Evolutionary conservation across 2,113 vertebrate genomes (phyloP), one percentile per base, ranked within the genome.

Genomic region (Mesoclemmys tuberculata): DNA sequence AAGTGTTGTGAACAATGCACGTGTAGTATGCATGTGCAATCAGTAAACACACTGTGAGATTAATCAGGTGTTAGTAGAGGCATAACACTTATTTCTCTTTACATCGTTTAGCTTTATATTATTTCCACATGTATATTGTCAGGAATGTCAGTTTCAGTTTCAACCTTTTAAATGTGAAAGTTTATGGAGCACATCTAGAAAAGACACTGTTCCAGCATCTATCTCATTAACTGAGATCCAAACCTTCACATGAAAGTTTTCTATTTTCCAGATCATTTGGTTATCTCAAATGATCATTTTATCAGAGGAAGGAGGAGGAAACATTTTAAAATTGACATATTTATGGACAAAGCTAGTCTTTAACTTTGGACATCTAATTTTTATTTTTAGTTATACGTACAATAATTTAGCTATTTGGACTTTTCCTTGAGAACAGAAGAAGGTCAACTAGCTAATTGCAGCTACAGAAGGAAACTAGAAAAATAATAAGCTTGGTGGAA

Each of bases 1-100:
- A 21, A 31, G 54, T 93, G 93, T 77, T 84, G 48, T 84, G 84
- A 91, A n/a, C 84, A 93, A 89, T n/a, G 91, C 9, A 49, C 61
- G 48, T 22, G 55, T 22, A 55, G 84, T 19, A 68, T 71, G 52
- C 29, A 27, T 84, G 27, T 16, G 16, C 55, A 61, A 22, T 41
- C 24, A 4, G 27, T 51, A 35, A 77, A 86, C 12, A 35, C 24
- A 22, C 2, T 80, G 24, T 26, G 16, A 54, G 8, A 78, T 77
- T 44, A 92, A 88, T 55, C 52, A 85, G 35, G 35, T 24, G 12
- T 92, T 79, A 90, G 52, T 56, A 80, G 21, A 38, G 11, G 68
- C 54, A 84, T 10, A 74, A 19, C 29, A 61, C 5, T 16, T 1
- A 26, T 22, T 55, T 38, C 85, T 96, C 94, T 68, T 68, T 7